Percentiles rank a stretch among this genome's conserved stretches.
Conservation (phyloP, 2,888 invertebrate genomes). For the Brachylomia viminalis region DNA sequence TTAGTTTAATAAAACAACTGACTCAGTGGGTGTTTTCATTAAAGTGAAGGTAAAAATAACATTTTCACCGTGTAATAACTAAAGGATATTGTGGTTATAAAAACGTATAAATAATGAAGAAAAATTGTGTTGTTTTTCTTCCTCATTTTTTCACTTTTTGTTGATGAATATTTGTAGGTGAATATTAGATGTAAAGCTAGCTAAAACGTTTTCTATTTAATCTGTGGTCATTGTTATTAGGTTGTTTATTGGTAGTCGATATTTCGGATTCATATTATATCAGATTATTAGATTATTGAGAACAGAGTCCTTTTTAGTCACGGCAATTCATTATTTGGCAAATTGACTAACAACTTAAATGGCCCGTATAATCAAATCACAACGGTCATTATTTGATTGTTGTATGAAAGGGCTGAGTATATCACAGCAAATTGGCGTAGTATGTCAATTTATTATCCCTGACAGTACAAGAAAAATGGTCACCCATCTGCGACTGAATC, state of each 20-base stretch:
- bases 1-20: constrained; percentile 16
- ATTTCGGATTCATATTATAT: too few relatives aligned
- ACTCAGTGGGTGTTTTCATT: constrained; percentile 48
- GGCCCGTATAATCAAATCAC: too few relatives aligned
- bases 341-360: too few relatives aligned
- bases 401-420: too few relatives aligned
- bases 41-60: constrained; percentile 5
- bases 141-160: constrained; percentile 4
- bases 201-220: neutral
- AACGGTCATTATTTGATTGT: too few relatives aligned
- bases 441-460: neutral
- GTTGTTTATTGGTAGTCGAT: neutral
- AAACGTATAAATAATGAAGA: constrained; percentile 22
- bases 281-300: too few relatives aligned
- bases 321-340: too few relatives aligned
- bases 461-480: neutral
- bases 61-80: constrained; percentile 25
- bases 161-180: neutral
- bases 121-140: constrained; percentile 5
- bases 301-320: too few relatives aligned
- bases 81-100: constrained; percentile 24
- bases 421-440: neutral
- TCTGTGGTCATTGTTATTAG: neutral
- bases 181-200: neutral
- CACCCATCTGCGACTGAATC: neutral